Percentiles rank a stretch among this genome's conserved stretches.
These are phyloP conservation scores for Protobothrops flavoviridis DNA, from an alignment of 2,113 vertebrate species.

Conservation along the genomic window DNA sequence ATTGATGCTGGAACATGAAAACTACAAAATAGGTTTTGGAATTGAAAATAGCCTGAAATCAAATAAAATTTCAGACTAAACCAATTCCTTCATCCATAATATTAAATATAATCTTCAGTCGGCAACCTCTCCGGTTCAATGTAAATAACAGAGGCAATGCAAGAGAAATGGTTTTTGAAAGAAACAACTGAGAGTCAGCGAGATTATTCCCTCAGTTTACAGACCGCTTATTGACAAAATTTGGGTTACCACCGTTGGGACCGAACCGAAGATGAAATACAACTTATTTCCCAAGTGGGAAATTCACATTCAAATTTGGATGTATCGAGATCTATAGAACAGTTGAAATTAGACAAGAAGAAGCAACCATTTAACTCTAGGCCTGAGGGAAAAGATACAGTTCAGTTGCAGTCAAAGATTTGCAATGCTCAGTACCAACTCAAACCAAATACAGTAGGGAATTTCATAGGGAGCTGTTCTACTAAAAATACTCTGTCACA, in stretches of 20 bases:
- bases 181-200: neutral
- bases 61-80: neutral
- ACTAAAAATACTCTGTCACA: neutral
- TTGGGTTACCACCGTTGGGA: constrained; percentile 5
- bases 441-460: neutral
- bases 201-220: constrained; percentile 29
- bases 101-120: constrained; percentile 5
- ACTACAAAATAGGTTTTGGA: neutral
- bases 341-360: neutral
- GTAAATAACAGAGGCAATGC: constrained; percentile 1
- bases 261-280: constrained; percentile 1
- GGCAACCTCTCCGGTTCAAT: neutral
- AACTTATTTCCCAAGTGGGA: neutral
- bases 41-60: neutral
- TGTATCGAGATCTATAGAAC: neutral
- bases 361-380: neutral
- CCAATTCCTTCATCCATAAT: neutral
- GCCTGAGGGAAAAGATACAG: neutral
- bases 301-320: neutral
- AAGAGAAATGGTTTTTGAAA: constrained; percentile 15
- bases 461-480: neutral
- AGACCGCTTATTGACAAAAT: neutral
- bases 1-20: neutral
- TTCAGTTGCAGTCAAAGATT: neutral
- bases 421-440: neutral